Conservation (phyloP, 2,888 invertebrate genomes). For the Glaucopsyche alexis region DNA sequence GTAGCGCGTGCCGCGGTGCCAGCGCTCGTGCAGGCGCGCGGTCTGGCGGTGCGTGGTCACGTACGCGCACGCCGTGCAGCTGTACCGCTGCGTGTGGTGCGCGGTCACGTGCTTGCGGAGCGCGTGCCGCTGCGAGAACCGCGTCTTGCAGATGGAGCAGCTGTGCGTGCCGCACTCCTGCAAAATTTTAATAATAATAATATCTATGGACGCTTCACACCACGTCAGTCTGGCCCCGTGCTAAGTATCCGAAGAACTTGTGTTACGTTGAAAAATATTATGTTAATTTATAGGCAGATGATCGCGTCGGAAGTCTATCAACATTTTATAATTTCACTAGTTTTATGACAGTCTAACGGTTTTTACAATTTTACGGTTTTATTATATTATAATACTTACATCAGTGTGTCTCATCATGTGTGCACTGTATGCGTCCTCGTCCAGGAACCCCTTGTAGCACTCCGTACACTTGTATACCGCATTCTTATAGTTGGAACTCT, state of each 20-base stretch:
- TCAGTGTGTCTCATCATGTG: constrained; percentile 62
- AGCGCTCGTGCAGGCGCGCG: constrained; percentile 64
- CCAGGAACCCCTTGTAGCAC: constrained; percentile 67
- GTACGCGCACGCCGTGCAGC: constrained; percentile 48
- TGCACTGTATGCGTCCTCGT: constrained; percentile 61
- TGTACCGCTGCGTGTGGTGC: constrained; percentile 68
- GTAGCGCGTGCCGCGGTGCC: constrained; percentile 66
- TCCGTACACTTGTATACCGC: constrained; percentile 61
- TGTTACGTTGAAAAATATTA: too few species aligned
- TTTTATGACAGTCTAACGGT: too few species aligned
- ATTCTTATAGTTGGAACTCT: constrained; percentile 63
- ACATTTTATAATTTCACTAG: too few species aligned
- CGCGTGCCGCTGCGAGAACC: constrained; percentile 64
- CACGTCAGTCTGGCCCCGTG: too few species aligned
- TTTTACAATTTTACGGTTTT: too few species aligned
- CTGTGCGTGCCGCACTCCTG: constrained; percentile 66
- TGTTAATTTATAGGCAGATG: too few species aligned
- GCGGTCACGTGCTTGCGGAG: constrained; percentile 68
- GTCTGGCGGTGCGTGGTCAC: constrained; percentile 48
- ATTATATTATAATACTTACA: constrained; percentile 48
- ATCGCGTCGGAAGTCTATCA: too few species aligned
- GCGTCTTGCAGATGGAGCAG: constrained; percentile 67
- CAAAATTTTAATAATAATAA: not conserved
- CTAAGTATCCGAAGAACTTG: too few species aligned
- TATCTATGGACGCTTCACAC: too few species aligned